Evolutionary conservation across 2,888 invertebrate genomes (phyloP), one percentile per base, ranked within the genome.

Genomic region (Lepidonotus clava): DNA sequence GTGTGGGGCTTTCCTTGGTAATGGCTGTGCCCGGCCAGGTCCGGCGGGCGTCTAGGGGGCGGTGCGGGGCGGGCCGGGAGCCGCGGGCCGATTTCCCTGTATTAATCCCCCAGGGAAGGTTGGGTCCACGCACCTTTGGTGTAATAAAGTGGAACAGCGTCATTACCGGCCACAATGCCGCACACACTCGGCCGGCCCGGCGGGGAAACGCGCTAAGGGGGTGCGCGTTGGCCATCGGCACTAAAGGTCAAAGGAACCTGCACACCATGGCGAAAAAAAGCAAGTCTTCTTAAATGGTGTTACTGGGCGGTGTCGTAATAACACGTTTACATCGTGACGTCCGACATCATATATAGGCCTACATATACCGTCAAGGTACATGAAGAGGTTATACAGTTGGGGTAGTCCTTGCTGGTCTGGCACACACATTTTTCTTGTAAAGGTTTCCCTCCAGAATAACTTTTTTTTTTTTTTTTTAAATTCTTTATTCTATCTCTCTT

Each of bases 81-180:
- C 28, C n/a, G 28, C 14, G 28, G 1, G 61, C 28, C 61, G 61
- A 61, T 61, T 61, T 11, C 28, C 28, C 28, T 4, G 61, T 24
- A 61, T 61, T 61, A 28, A 61, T 61, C 61, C 61, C 46, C 24
- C 61, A 14, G 21, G 61, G 61, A 24, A 28, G 28, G 4, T 4
- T 11, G n/a, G 24, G 24, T 61, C 61, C 61, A 18, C 21, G n/a
- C n/a, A 11, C 4, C 28, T 11, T 24, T 28, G 61, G 61, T 61
- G 61, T 61, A 61, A 61, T 61, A 61, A 61, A 61, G 61, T 61
- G 61, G 61, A 61, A 61, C 61, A 24, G 28, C 28, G 61, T 61
- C 61, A 61, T 61, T 28, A 61, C 61, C 21, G 61, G 28, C 28
- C 61, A 61, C 61, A 28, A 61, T 61, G 24, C n/a, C 56, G 11